Conservation (phyloP, 2,113 vertebrate species). For the Rousettus leschenaultii region DNA sequence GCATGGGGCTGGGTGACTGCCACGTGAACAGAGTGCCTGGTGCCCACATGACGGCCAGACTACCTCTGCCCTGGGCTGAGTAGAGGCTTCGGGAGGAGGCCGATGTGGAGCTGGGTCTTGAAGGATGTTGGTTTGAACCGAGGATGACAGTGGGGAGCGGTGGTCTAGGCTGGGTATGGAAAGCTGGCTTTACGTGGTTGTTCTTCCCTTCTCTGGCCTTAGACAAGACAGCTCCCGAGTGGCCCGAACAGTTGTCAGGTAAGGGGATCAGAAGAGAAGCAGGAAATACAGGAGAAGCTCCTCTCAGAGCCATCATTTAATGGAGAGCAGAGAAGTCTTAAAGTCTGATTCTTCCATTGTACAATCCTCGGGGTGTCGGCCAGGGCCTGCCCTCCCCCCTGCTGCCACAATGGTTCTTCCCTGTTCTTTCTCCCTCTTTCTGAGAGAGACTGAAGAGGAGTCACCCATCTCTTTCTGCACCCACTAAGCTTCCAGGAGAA, state of each 20-base stretch:
- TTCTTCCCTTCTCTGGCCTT: not conserved
- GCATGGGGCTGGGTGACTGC: not conserved
- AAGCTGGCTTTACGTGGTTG: not conserved
- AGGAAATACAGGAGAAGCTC: not conserved
- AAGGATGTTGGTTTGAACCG: not conserved
- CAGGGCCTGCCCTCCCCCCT: not conserved
- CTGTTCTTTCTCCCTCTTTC: not conserved
- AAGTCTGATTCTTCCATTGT: not conserved
- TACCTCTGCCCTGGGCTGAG: not conserved
- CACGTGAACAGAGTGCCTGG: not conserved
- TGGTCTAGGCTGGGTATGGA: not conserved
- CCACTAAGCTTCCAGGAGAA: not conserved
- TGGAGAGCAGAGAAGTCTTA: not conserved
- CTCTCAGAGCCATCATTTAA: not conserved
- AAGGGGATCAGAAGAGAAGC: not conserved
- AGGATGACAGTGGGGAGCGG: not conserved
- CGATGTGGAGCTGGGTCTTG: no score
- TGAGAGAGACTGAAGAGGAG: not conserved
- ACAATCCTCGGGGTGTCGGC: not conserved
- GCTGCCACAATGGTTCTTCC: not conserved
- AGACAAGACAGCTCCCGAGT: not conserved
- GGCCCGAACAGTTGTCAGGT: not conserved
- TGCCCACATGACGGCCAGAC: fast-evolving
- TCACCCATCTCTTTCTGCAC: not conserved
- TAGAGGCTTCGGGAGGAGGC: not conserved